Base-by-base conservation (phyloP, 2,888 invertebrate genomes). In the Palloptera scutellata region DNA sequence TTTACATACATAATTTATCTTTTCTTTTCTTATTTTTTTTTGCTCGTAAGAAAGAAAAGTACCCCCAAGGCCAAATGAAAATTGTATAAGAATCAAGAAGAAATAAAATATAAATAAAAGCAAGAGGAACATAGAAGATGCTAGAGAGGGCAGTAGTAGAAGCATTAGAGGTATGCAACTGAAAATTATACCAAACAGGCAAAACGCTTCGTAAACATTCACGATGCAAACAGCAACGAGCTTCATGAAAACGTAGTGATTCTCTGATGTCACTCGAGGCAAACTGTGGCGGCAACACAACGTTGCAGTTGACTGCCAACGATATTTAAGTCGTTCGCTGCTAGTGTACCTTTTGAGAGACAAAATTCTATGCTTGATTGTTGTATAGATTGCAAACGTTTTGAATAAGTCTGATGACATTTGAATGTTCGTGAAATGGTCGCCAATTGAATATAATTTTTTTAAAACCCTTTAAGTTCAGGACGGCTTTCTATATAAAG, bases 51-150 rank as follows among this genome's bases (percentile, higher is more conserved):
- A 30, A 30, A 30, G 30, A 30, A 6, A 30, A 30, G 30, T 30
- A 30, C 30, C 53, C 66, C 66, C 61, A 61, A 61, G 61, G 66
- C 66, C 66, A 66, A 60, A 66, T 66, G 61, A 55, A 66, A 66
- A 66, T 61, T 66, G 45, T 48, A 66, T 66, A 60, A 54, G 54
- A 54, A 54, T 17, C 54, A 61, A 45, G 20, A 48, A 15, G 8
- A 48, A n/a, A n/a, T n/a, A n/a, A 45, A 12, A n/a, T n/a, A n/a
- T n/a, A n/a, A n/a, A n/a, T n/a, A n/a, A 4, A 30, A 30, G 30
- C 30, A 30, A 30, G n/a, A 30, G 30, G 30, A 30, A 30, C 6
- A 30, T 30, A 30, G 6, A 30, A 30, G 30, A 30, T 4, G 30
- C 3, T 6, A 30, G 6, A 30, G 30, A 30, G 6, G 30, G 3